phyloP scores from a whole-genome alignment of 2,113 vertebrate species.

The Saccopteryx bilineata region DNA sequence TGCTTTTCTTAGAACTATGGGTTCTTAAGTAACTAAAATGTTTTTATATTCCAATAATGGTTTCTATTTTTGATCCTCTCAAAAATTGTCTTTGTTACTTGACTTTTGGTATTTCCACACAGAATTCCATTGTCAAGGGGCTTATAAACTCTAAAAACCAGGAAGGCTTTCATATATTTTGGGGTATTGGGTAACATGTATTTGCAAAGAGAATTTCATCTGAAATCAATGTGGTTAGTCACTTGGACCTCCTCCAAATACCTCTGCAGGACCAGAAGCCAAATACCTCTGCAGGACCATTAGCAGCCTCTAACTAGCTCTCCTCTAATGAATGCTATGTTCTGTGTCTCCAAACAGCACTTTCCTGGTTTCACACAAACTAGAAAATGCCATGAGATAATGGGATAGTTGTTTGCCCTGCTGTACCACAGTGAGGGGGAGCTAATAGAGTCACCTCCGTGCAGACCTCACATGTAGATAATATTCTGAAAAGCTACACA shows the following conservation, averaged over 20 bases:
- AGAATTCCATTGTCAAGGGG: conserved; percentile 68
- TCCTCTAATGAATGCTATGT: conserved; percentile 67
- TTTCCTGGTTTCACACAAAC: conserved; percentile 65
- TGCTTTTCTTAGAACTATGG: conserved; percentile 79
- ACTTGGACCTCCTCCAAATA: conserved; percentile 67
- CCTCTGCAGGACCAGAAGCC: conserved; percentile 59
- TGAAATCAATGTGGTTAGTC: conserved; percentile 61
- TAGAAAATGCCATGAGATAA: conserved; percentile 60
- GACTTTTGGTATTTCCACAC: conserved; percentile 78
- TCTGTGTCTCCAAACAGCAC: conserved; percentile 40
- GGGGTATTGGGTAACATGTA: conserved; percentile 50
- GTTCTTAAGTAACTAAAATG: conserved; percentile 77
- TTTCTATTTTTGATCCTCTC: conserved; percentile 79
- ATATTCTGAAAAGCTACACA: conserved; percentile 44
- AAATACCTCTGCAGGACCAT: conserved; percentile 53
- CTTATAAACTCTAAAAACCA: conserved; percentile 66
- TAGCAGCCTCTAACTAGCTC: conserved; percentile 68
- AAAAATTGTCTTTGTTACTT: conserved; percentile 78
- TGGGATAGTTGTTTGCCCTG: conserved; percentile 60
- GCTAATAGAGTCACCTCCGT: conserved; percentile 40
- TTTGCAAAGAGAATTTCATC: conserved; percentile 72
- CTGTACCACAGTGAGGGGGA: background rate
- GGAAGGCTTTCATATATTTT: conserved; percentile 65
- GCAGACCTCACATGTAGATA: conserved; percentile 50
- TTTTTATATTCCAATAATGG: conserved; percentile 78